These are phyloP conservation scores for Thecophora atra DNA, from an alignment of 2,888 invertebrate genomes.

Conservation along the genomic window DNA sequence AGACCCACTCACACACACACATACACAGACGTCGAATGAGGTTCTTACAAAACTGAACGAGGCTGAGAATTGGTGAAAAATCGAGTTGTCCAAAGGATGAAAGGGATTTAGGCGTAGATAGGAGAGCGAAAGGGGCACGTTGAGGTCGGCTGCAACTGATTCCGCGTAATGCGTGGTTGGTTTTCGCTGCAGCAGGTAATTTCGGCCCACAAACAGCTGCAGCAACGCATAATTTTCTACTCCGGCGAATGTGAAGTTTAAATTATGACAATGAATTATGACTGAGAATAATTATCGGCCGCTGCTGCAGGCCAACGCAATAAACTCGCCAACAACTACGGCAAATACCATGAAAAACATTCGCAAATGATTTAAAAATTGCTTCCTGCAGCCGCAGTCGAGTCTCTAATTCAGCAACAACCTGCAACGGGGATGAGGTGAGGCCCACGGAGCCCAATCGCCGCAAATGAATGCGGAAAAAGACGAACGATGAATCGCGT, in stretches of 20 bases:
- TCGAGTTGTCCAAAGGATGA: conserved; percentile 34
- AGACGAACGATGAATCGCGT: not conserved
- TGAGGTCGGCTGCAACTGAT: not conserved
- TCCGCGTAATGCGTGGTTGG: not conserved
- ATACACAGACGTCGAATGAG: conserved; percentile 13
- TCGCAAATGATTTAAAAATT: not conserved
- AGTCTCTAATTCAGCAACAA: not conserved
- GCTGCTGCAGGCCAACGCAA: not conserved
- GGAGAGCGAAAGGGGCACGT: not conserved
- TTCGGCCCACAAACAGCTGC: conserved; percentile 24
- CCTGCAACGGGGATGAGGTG: conserved; percentile 49
- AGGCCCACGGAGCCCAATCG: conserved; percentile 40
- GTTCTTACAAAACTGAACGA: not conserved
- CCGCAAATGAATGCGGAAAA: too few species aligned
- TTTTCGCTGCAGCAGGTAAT: conserved; percentile 32
- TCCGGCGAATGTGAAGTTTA: conserved; percentile 22
- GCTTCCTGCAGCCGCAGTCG: not conserved
- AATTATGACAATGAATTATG: conserved; percentile 44
- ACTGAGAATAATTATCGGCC: conserved; percentile 28
- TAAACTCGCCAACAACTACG: conserved; percentile 3
- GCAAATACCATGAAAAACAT: not conserved
- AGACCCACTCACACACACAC: conserved; percentile 28
- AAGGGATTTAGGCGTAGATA: conserved; percentile 56
- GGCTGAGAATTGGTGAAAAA: conserved; percentile 5
- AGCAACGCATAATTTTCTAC: conserved; percentile 30